Percentiles rank a stretch among this genome's conserved stretches.
phyloP scores from a whole-genome alignment of 2,888 invertebrate species.

The Pammene fasciana region DNA sequence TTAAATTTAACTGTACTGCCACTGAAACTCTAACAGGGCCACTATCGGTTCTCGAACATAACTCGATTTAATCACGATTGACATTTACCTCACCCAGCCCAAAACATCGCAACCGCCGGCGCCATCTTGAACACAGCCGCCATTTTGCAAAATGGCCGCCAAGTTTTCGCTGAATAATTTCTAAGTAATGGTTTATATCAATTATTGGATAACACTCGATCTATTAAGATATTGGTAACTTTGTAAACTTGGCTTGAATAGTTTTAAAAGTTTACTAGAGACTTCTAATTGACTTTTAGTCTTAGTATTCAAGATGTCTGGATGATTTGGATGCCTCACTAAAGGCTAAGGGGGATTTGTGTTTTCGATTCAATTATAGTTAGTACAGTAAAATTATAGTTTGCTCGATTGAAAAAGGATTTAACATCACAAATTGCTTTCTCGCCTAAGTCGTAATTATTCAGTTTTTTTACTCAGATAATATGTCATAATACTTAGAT shows the following conservation, averaged over 20 bases:
- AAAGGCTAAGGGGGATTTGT: neutral
- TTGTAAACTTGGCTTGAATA: neutral
- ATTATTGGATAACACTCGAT: constrained; percentile 28
- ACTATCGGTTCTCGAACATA: constrained; percentile 38
- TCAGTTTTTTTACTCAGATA: too few relatives aligned
- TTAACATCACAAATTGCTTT: too few relatives aligned
- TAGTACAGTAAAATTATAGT: too few relatives aligned
- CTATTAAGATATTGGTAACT: constrained; percentile 16
- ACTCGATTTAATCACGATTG: constrained; percentile 31
- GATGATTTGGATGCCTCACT: neutral
- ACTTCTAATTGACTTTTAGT: neutral
- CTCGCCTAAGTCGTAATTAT: too few relatives aligned
- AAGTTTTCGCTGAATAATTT: constrained; percentile 25
- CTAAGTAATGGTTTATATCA: constrained; percentile 22
- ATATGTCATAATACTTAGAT: neutral
- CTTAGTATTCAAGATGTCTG: neutral
- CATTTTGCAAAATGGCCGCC: constrained; percentile 5
- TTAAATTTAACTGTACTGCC: neutral
- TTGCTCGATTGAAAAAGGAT: too few relatives aligned
- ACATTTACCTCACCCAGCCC: constrained; percentile 4
- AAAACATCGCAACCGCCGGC: constrained; percentile 6
- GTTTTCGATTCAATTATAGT: too few relatives aligned
- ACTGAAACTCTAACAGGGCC: constrained; percentile 18
- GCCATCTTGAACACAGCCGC: neutral
- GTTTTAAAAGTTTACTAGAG: neutral